Evolutionary conservation across 2,888 invertebrate species (phyloP).

Genomic region (Busseola fusca): DNA sequence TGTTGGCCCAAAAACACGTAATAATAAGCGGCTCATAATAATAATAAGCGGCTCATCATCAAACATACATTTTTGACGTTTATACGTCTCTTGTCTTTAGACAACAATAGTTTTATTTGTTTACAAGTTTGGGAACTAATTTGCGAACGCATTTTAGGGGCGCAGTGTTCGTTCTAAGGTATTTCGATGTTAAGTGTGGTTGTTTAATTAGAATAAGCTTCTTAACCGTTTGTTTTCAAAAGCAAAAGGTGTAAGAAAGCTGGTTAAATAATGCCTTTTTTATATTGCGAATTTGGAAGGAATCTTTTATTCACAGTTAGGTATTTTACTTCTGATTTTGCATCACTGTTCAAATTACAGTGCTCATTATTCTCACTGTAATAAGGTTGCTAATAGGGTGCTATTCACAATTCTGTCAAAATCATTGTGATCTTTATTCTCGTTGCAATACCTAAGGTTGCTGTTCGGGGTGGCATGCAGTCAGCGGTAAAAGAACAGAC

Average conservation of each 20-base stretch:
- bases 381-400: neutral
- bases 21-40: too few species aligned
- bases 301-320: constrained; percentile 5
- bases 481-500: neutral
- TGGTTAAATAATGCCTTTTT: neutral
- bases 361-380: neutral
- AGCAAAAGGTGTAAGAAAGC: neutral
- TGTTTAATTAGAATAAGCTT: constrained; percentile 23
- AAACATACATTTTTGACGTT: neutral
- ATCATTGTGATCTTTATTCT: neutral
- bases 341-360: neutral
- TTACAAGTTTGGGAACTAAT: neutral
- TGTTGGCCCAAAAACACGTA: neutral
- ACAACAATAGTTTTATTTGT: neutral
- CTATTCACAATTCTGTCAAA: too few species aligned
- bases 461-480: neutral
- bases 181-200: constrained; percentile 10
- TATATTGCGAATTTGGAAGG: neutral
- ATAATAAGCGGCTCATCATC: too few species aligned
- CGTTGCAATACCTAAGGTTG: neutral
- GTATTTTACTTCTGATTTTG: neutral
- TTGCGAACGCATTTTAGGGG: neutral
- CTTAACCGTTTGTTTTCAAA: constrained; percentile 8
- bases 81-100: neutral
- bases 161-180: constrained; percentile 13